Evolutionary conservation across 2,888 invertebrate species (phyloP).

Genomic region (Plagiodera versicolora): DNA sequence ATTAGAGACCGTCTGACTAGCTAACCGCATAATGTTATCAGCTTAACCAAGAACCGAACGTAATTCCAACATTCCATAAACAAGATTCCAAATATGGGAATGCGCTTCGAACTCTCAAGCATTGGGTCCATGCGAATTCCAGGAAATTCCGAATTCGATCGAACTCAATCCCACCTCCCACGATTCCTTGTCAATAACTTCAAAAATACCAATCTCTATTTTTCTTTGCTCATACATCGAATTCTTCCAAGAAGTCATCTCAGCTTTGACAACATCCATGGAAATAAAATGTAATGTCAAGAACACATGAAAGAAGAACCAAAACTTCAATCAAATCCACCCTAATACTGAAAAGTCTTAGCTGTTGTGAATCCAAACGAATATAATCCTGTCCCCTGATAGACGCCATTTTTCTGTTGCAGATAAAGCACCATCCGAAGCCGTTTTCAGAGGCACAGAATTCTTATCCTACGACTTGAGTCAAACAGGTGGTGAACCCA

Average conservation of each 20-base stretch:
- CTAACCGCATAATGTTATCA: conserved; percentile 24
- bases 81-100: conserved; percentile 13
- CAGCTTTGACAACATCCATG: too few species aligned
- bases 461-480: conserved; percentile 90
- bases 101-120: not conserved
- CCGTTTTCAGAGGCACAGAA: conserved; percentile 89
- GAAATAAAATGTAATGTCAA: too few species aligned
- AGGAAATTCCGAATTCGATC: not conserved
- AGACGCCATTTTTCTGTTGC: conserved; percentile 47
- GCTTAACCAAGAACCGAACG: conserved; percentile 16
- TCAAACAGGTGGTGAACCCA: conserved; percentile 82
- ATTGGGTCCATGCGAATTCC: not conserved
- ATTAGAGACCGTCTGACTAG: not conserved
- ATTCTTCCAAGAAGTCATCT: too few species aligned
- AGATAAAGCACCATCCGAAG: conserved; percentile 93
- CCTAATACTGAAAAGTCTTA: not conserved
- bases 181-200: too few species aligned
- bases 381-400: not conserved
- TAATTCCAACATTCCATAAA: conserved; percentile 20
- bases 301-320: too few species aligned
- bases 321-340: not conserved
- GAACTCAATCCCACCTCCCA: too few species aligned
- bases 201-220: too few species aligned
- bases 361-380: not conserved
- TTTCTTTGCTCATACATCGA: too few species aligned